Evolutionary conservation across 2,888 invertebrate species (phyloP), one percentile per base, ranked within the genome.

Genomic region (Scelioninae gen. 1): DNA sequence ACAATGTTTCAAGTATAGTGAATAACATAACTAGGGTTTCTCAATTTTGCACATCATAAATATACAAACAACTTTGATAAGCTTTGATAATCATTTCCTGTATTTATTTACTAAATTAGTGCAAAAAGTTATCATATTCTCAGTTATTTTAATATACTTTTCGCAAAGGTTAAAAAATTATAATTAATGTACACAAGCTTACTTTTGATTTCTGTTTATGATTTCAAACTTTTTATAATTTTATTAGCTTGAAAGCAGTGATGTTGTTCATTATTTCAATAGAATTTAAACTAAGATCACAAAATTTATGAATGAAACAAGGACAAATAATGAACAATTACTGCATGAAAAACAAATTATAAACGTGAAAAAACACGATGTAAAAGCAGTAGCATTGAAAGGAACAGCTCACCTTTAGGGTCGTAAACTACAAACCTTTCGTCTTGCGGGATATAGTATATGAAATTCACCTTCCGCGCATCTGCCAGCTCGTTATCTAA

Each of bases 401-500:
- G 38, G 53, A 68, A 62, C 53, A 69, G 82, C 72, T 74, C 77
- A 69, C 82, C 82, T 86, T 82, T 82, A 82, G 80, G 74, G 71
- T 60, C 85, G 84, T 86, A 88, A 88, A 86, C 83, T 87, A 86
- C 81, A 65, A 85, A 84, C 83, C 85, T 83, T 84, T 84, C 75
- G 66, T 63, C 62, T 76, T 47, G 56, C 79, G 74, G 66, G 83
- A 79, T 82, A 45, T 78, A 60, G 69, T 71, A 78, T 60, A 56
- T 58, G 60, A 65, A 71, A 29, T 83, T 62, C 68, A 23, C 49
- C 69, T 78, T 83, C 78, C 82, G 86, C 86, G 88, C 92, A 91
- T 91, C 91, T 91, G 90, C 90, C 88, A 82, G 86, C 90, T 91
- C 90, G 92, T 91, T 92, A 91, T 92, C 92, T 92, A 92, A 92